These are phyloP conservation scores for Sphyrna mokarran DNA, from an alignment of 2,113 vertebrate genomes.

Conservation along the genomic window DNA sequence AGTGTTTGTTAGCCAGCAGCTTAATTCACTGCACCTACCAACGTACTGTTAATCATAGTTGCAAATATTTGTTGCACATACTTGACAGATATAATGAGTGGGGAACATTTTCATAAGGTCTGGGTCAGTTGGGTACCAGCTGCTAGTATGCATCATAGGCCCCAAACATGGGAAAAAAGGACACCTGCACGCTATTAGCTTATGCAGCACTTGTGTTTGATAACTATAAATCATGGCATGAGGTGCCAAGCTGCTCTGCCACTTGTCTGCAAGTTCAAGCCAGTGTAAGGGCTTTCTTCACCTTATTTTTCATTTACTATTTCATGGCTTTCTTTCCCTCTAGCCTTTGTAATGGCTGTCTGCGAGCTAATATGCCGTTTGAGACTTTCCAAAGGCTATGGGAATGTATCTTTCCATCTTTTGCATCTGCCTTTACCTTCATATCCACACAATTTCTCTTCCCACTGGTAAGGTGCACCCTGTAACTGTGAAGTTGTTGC, in stretches of 20 bases:
- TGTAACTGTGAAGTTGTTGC: not conserved
- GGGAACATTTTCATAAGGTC: not conserved
- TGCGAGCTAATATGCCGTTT: not conserved
- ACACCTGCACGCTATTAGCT: not conserved
- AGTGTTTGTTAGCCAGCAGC: not conserved
- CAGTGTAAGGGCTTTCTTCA: not conserved
- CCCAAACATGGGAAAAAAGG: not conserved
- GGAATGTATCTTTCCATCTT: not conserved
- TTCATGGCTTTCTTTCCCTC: not conserved
- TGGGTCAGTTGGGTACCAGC: not conserved
- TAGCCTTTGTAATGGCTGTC: not conserved
- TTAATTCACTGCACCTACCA: not conserved
- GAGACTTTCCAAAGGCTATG: not conserved
- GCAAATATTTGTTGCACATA: not conserved
- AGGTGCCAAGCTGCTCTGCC: not conserved
- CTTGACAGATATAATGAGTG: not conserved
- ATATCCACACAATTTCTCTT: not conserved
- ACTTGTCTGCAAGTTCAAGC: not conserved
- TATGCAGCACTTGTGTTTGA: not conserved
- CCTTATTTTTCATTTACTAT: not conserved
- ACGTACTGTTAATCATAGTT: not conserved
- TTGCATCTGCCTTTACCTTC: not conserved
- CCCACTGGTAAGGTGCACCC: not conserved
- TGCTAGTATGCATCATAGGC: not conserved
- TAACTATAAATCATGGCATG: not conserved